These are phyloP conservation scores for Quadriops clusia DNA, from an alignment of 2,888 invertebrate genomes.

Conservation along the genomic window DNA sequence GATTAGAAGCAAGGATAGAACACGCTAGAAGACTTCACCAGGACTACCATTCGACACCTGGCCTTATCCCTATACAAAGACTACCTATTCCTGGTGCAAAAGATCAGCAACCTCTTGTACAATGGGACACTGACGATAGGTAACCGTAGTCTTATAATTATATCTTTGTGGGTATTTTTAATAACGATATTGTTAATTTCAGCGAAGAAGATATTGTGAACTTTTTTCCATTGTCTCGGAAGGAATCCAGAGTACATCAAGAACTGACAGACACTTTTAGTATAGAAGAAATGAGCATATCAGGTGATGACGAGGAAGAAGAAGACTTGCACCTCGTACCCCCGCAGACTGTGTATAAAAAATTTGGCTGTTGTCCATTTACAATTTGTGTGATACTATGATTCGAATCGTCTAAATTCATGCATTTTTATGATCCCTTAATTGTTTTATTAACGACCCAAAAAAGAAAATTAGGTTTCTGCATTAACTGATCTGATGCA, in stretches of 20 bases:
- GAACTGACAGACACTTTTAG: conserved; percentile 50
- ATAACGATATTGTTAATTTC: conserved; percentile 13
- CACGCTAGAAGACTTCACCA: conserved; percentile 36
- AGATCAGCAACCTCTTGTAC: conserved; percentile 45
- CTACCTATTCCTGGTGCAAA: conserved; percentile 38
- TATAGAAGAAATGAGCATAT: conserved; percentile 50
- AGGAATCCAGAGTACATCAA: conserved; percentile 36
- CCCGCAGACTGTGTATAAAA: conserved; percentile 33
- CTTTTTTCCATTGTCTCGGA: conserved; percentile 39
- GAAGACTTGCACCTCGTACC: conserved; percentile 38
- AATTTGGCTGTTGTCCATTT: conserved; percentile 34
- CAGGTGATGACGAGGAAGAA: conserved; percentile 38
- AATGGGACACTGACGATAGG: conserved; percentile 48
- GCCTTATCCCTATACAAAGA: conserved; percentile 40
- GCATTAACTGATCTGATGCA: no score
- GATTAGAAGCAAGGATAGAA: conserved; percentile 36
- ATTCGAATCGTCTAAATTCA: conserved; percentile 12
- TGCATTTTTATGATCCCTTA: background rate
- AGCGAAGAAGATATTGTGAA: conserved; percentile 42
- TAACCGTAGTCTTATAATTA: conserved; percentile 14
- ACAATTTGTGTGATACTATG: conserved; percentile 25
- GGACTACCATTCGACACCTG: conserved; percentile 34
- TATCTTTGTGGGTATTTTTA: conserved; percentile 2
- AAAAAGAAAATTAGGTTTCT: conserved; percentile 1
- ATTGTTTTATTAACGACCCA: background rate